Conservation (phyloP, 1,140 invertebrate genomes). For the Alviniconcha marisindica region DNA sequence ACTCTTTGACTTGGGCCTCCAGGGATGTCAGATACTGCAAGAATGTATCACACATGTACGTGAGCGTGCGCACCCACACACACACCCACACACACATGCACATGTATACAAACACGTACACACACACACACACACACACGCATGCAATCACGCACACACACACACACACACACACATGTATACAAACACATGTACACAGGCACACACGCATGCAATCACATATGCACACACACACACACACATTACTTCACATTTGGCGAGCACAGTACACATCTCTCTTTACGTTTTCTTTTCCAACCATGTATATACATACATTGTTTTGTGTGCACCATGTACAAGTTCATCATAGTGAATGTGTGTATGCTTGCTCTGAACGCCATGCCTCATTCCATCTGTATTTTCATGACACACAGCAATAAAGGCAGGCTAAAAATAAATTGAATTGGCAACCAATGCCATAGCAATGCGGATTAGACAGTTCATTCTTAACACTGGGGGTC, state of each 20-base stretch:
- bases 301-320: too few species aligned
- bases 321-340: too few species aligned
- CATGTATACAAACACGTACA: neutral
- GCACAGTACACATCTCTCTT: slow-evolving; percentile 1
- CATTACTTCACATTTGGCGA: neutral
- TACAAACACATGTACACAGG: neutral
- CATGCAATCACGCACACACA: neutral
- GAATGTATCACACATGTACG: neutral
- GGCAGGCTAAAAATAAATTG: too few species aligned
- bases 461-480: too few species aligned
- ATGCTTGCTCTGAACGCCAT: too few species aligned
- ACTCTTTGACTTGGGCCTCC: slow-evolving; percentile 84
- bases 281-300: too few species aligned
- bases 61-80: neutral
- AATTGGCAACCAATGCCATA: too few species aligned
- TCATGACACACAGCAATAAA: neutral
- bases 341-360: too few species aligned
- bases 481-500: too few species aligned
- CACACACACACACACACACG: neutral
- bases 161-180: neutral
- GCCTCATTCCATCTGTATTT: too few species aligned
- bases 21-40: slow-evolving; percentile 84
- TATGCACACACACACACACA: neutral
- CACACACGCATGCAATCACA: neutral
- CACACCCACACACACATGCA: neutral